These are phyloP conservation scores for Scrobipalpa atriplicella DNA, from an alignment of 2,888 invertebrate genomes.

Conservation along the genomic window DNA sequence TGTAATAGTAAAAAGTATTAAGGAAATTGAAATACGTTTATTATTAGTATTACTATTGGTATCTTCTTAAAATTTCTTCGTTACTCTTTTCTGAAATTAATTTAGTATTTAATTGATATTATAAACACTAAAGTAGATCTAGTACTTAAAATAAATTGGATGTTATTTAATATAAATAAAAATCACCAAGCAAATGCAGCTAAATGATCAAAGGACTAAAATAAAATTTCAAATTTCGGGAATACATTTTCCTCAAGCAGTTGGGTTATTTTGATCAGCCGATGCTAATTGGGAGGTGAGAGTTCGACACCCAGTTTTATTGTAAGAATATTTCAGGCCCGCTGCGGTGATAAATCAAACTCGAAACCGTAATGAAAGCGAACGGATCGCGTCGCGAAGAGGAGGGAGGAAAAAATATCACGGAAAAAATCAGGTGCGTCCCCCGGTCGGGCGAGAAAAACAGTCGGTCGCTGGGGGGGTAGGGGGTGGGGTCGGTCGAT, in stretches of 20 bases:
- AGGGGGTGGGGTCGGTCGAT: slow-evolving; percentile 46
- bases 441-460: slow-evolving; percentile 80
- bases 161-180: neutral
- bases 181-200: neutral
- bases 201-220: neutral
- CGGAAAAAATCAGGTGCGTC: slow-evolving; percentile 83
- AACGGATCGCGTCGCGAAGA: slow-evolving; percentile 82
- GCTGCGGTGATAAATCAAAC: slow-evolving; percentile 82
- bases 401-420: slow-evolving; percentile 82
- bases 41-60: too few species aligned
- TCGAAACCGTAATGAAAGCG: slow-evolving; percentile 83
- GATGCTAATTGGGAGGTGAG: slow-evolving; percentile 79
- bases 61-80: too few species aligned
- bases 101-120: too few species aligned
- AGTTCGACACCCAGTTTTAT: slow-evolving; percentile 76
- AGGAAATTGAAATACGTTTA: too few species aligned
- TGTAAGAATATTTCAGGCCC: slow-evolving; percentile 79
- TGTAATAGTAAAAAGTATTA: too few species aligned
- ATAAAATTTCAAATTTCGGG: slow-evolving; percentile 27
- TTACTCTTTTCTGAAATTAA: too few species aligned
- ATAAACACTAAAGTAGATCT: too few species aligned
- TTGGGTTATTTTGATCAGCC: slow-evolving; percentile 65
- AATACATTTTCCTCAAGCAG: slow-evolving; percentile 40
- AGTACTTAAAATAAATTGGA: neutral
- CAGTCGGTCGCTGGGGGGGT: slow-evolving; percentile 68